Base-by-base conservation (phyloP, 2,888 invertebrate species). In the Formica aserva region DNA sequence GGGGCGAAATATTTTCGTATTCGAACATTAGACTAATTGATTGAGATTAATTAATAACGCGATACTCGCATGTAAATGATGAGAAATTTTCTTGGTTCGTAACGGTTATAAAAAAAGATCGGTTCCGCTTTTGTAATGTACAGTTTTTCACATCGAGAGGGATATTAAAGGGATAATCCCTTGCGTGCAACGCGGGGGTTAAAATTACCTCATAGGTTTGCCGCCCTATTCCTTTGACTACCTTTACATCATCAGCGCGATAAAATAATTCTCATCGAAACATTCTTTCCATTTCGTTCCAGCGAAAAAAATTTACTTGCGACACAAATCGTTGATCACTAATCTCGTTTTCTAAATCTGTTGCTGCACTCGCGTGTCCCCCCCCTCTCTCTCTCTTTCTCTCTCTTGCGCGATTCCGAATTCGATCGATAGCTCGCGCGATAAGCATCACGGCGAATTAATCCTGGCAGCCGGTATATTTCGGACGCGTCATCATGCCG, bases 31-130 rank as follows among this genome's bases (percentile, higher is more conserved):
- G 13, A 57, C 18, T 38, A 18, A 38, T 72, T 11, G 26, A 57
- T 26, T 13, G n/a, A 63, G 29, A 41, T 63, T 32, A 75, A 41
- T 63, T 45, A 75, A 63, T 75, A 45, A 75, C 15, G 13, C 62
- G n/a, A 22, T 48, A 18, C 48, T 15, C 5, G 15, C 9, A 29
- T 1, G 13, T 32, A 22, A 75, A 29, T 62, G 32, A 9, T 26
- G 22, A 38, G 13, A 38, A 72, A 9, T 38, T 11, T 29, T 4
- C 6, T 41, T 9, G 38, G 0, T 26, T 60, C 6, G 55, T 45
- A 63, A 63, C 29, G 18, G 1, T n/a, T 41, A n/a, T 8, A 74
- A 75, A 45, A 63, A 41, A 41, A 13, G 6, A 26, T 9, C 18
- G 9, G 72, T 74, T 41, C 41, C 22, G 5, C 22, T 75, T 45